These are phyloP conservation scores for Oncorhynchus keta DNA, from an alignment of 2,113 vertebrate genomes.

Conservation along the genomic window DNA sequence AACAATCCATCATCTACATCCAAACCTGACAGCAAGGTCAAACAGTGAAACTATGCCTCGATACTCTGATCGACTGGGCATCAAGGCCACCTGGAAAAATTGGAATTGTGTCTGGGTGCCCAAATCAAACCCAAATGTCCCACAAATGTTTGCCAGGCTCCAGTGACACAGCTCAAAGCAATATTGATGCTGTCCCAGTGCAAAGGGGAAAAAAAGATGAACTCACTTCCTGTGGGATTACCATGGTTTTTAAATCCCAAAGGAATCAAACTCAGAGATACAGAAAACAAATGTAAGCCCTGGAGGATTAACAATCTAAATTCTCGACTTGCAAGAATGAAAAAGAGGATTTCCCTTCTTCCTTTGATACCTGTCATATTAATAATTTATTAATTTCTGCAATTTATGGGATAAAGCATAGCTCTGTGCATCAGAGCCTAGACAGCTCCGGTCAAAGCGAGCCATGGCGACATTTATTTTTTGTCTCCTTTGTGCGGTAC, in stretches of 20 bases:
- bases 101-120: neutral
- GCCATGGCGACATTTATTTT: neutral
- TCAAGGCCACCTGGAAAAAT: neutral
- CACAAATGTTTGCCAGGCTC: slow-evolving; percentile 15
- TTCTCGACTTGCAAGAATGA: slow-evolving; percentile 65
- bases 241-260: slow-evolving; percentile 55
- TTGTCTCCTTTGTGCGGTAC: slow-evolving; percentile 21
- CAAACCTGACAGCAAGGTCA: slow-evolving; percentile 2
- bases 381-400: slow-evolving; percentile 50
- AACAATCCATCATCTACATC: slow-evolving; percentile 1
- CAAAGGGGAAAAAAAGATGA: slow-evolving; percentile 31
- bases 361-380: slow-evolving; percentile 64
- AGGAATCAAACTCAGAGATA: slow-evolving; percentile 57
- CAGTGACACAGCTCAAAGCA: slow-evolving; percentile 25
- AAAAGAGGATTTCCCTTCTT: slow-evolving; percentile 68
- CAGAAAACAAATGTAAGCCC: slow-evolving; percentile 74
- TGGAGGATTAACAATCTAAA: slow-evolving; percentile 75
- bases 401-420: slow-evolving; percentile 14
- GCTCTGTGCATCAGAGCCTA: slow-evolving; percentile 8
- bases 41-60: neutral
- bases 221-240: slow-evolving; percentile 65
- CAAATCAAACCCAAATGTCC: slow-evolving; percentile 43
- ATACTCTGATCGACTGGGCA: slow-evolving; percentile 1
- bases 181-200: neutral
- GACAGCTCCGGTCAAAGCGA: slow-evolving; percentile 17